Base-by-base conservation (phyloP, 2,888 invertebrate species). In the Deilephila elpenor region DNA sequence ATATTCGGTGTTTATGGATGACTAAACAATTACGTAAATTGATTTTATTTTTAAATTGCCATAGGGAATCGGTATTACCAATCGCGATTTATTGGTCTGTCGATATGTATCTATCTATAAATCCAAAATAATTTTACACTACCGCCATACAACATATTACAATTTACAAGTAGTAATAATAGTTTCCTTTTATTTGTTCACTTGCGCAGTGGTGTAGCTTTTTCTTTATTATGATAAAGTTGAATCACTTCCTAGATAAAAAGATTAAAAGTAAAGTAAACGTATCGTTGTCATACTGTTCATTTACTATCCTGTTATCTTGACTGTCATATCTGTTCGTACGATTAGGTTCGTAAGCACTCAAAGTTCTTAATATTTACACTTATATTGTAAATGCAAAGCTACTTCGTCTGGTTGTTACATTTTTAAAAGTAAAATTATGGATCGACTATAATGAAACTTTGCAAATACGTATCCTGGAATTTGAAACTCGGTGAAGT, bases 211-310 rank as follows among this genome's bases (percentile, higher is more conserved):
- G 56, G 19, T n/a, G n/a, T 5, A 56, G 17, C 5, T 19, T n/a
- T n/a, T 56, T 7, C 19, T 56, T 56, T n/a, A 56, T 56, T n/a
- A 25, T 34, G 59, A 70, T 56, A 70, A 60, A 60, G 17, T n/a
- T 61, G 44, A 71, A 61, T 32, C 62, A 62, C 25, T 73, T 77
- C 74, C 53, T 5, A 75, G 70, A 77, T 73, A 75, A 74, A 59
- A 70, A 73, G 25, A 77, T 75, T 11, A 71, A 51, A 17, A 25
- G 51, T 17, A 51, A 25, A 51, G 17, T 67, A 67, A 51, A 67
- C 44, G 3, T 34, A 64, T 64, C 37, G 19, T 20, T 67, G 67
- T 67, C 67, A 51, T 67, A 67, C 67, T 51, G 67, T 67, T 25
- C 20, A 19, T 44, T 67, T 67, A 11, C 25, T 67, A 67, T 44